These are phyloP conservation scores for Scortum barcoo DNA, from an alignment of 2,113 vertebrate genomes.

Conservation along the genomic window DNA sequence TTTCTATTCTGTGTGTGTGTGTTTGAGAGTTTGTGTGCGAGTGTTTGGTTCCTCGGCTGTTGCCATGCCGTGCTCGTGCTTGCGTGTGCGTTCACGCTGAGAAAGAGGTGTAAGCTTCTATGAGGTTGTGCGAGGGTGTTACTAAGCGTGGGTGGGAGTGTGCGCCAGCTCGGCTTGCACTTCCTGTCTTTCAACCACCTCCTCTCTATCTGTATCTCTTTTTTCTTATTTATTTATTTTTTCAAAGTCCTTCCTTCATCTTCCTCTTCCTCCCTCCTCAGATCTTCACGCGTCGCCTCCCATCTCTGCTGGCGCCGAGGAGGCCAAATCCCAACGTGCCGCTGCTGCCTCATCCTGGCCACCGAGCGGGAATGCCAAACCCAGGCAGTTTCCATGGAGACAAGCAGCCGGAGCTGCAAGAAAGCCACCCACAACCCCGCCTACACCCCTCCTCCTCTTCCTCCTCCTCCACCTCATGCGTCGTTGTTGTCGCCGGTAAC, in stretches of 20 bases:
- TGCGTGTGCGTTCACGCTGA: slow-evolving; percentile 22
- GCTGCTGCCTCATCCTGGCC: slow-evolving; percentile 70
- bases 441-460: slow-evolving; percentile 66
- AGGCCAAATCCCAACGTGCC: slow-evolving; percentile 84
- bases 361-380: slow-evolving; percentile 72
- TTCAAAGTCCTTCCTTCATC: slow-evolving; percentile 26
- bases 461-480: slow-evolving; percentile 37
- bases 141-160: slow-evolving; percentile 56
- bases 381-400: slow-evolving; percentile 82
- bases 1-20: slow-evolving; percentile 21
- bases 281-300: slow-evolving; percentile 83
- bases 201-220: background rate
- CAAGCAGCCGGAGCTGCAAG: slow-evolving; percentile 72
- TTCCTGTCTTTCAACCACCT: slow-evolving; percentile 64
- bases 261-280: slow-evolving; percentile 70
- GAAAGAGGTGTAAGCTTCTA: slow-evolving; percentile 61
- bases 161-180: slow-evolving; percentile 47
- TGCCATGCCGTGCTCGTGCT: slow-evolving; percentile 48
- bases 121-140: slow-evolving; percentile 71
- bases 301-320: slow-evolving; percentile 72
- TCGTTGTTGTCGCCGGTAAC: slow-evolving; percentile 57
- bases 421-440: slow-evolving; percentile 82
- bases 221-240: too few relatives aligned
- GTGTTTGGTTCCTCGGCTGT: slow-evolving; percentile 55
- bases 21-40: slow-evolving; percentile 53